Conservation (phyloP, 2,797 vertebrate species). For the Thaleichthys pacificus region DNA sequence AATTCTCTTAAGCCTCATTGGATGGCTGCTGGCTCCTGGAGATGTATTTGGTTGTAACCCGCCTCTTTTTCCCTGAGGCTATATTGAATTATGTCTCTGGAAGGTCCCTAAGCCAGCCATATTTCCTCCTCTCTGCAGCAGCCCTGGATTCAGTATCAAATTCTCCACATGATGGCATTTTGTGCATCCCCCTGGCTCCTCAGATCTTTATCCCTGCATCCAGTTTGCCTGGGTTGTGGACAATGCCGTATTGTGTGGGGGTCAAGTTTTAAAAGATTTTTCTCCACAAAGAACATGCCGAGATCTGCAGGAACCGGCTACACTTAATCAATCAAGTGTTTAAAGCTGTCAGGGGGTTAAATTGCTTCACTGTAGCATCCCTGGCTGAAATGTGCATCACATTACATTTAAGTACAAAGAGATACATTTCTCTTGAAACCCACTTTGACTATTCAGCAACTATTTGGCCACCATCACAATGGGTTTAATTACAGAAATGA, state of each 20-base stretch:
- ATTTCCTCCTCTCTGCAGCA: conserved; percentile 72
- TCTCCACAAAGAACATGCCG: conserved; percentile 53
- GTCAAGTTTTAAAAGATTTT: conserved; percentile 61
- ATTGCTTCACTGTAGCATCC: conserved; percentile 29
- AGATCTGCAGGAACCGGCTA: conserved; percentile 41
- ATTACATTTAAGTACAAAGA: conserved; percentile 17
- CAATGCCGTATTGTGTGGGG: conserved; percentile 61
- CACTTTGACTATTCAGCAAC: conserved; percentile 37
- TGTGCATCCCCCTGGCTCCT: conserved; percentile 62
- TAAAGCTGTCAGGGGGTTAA: conserved; percentile 38
- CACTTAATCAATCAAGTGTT: conserved; percentile 57
- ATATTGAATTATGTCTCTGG: conserved; percentile 81
- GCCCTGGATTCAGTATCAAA: conserved; percentile 73
- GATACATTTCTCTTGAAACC: conserved; percentile 30
- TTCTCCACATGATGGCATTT: conserved; percentile 73
- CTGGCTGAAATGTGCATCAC: conserved; percentile 8
- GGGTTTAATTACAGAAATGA: conserved; percentile 47
- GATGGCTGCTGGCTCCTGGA: conserved; percentile 32
- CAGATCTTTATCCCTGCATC: conserved; percentile 68
- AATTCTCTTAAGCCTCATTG: conserved; percentile 58
- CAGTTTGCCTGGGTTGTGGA: conserved; percentile 52
- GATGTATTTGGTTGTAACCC: conserved; percentile 52
- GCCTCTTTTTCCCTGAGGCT: conserved; percentile 60
- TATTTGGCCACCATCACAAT: conserved; percentile 27
- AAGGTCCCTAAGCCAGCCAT: conserved; percentile 75